Percentiles rank a stretch among this genome's conserved stretches.
These are phyloP conservation scores for Limnephilus marmoratus DNA, from an alignment of 2,888 invertebrate genomes.

Conservation along the genomic window DNA sequence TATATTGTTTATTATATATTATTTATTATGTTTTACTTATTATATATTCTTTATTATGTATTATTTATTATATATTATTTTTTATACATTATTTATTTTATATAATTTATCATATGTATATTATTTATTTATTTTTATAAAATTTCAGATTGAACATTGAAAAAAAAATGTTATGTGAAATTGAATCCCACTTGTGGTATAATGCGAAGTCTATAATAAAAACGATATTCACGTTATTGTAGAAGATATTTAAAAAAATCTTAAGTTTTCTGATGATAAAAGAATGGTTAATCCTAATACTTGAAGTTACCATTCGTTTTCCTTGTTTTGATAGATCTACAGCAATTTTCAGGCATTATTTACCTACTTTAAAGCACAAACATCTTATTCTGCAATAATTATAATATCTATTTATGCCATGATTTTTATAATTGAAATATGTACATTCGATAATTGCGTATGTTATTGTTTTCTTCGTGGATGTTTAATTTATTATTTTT, in stretches of 20 bases:
- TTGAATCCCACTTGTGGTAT: too few relatives aligned
- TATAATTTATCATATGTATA: too few relatives aligned
- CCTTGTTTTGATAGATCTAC: not conserved
- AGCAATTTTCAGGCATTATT: not conserved
- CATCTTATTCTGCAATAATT: too few relatives aligned
- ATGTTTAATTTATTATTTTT: conserved; percentile 2
- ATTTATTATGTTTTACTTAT: too few relatives aligned
- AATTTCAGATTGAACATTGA: too few relatives aligned
- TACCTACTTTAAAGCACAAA: not conserved
- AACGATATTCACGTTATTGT: not conserved
- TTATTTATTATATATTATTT: too few relatives aligned
- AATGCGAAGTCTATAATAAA: not conserved
- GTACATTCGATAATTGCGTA: not conserved
- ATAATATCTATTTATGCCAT: not conserved
- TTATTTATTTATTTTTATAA: too few relatives aligned
- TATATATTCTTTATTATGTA: too few relatives aligned
- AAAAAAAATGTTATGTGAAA: too few relatives aligned
- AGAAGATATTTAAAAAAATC: too few relatives aligned
- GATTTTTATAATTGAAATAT: not conserved
- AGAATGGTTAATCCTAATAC: not conserved
- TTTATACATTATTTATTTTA: too few relatives aligned
- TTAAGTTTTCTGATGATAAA: not conserved
- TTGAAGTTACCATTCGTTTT: not conserved
- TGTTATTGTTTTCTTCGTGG: not conserved
- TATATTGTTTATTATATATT: too few relatives aligned